Conservation (phyloP, 1,140 invertebrate genomes). For the Cephus cinctus region DNA sequence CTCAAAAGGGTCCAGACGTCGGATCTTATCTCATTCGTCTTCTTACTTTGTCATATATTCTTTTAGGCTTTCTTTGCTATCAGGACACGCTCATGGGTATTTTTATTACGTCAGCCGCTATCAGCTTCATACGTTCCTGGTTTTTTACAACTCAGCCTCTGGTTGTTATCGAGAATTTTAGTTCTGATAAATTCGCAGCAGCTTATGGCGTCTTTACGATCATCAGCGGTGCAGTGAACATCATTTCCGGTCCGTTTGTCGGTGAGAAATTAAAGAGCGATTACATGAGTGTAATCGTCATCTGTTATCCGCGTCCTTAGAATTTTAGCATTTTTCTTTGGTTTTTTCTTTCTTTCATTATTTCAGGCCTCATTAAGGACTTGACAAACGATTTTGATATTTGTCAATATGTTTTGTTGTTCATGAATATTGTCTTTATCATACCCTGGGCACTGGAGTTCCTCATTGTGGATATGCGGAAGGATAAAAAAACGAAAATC, state of each 20-base stretch:
- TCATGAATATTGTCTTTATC: constrained; percentile 40
- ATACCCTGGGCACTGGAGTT: constrained; percentile 48
- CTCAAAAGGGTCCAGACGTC: too few relatives aligned
- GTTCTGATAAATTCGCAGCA: constrained; percentile 49
- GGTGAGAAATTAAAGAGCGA: constrained; percentile 38
- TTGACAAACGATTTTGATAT: constrained; percentile 45
- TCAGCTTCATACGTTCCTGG: constrained; percentile 45
- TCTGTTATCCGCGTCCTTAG: neutral
- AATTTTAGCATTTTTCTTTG: constrained; percentile 3
- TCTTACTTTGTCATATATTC: neutral
- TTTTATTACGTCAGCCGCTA: constrained; percentile 35
- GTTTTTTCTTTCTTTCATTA: neutral
- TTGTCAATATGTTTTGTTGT: constrained; percentile 42
- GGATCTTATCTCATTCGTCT: neutral
- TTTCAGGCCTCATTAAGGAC: constrained; percentile 49
- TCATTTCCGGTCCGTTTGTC: constrained; percentile 46
- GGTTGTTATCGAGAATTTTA: constrained; percentile 48
- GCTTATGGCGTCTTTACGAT: constrained; percentile 50
- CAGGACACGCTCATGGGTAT: constrained; percentile 37
- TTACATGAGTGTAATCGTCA: neutral
- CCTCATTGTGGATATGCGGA: constrained; percentile 22
- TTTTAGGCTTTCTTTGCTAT: constrained; percentile 40
- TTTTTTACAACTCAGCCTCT: constrained; percentile 44
- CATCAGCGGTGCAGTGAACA: constrained; percentile 44
- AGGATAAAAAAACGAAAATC: neutral